Evolutionary conservation across 2,888 invertebrate species (phyloP).

Genomic region (Drosophila sordidula): DNA sequence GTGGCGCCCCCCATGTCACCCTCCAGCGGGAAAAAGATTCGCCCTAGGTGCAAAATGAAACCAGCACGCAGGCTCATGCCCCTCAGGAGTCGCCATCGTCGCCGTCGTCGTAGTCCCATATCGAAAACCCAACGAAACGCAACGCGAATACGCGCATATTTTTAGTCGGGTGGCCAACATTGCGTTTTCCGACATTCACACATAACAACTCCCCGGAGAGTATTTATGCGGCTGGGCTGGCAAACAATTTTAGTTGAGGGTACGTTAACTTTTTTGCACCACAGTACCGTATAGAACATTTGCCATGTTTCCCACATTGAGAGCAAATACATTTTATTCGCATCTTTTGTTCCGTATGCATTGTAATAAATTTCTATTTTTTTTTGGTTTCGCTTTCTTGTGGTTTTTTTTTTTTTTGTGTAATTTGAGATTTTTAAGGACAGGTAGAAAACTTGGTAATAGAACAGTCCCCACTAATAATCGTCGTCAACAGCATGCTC

Average conservation of each 20-base stretch:
- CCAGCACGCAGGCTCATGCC: slow-evolving; percentile 41
- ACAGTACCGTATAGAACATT: slow-evolving; percentile 53
- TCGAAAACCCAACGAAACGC: slow-evolving; percentile 50
- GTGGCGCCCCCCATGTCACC: slow-evolving; percentile 46
- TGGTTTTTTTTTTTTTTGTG: slow-evolving; percentile 50
- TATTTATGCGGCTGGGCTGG: slow-evolving; percentile 76
- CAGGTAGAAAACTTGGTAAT: slow-evolving; percentile 56
- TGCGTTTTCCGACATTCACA: slow-evolving; percentile 60
- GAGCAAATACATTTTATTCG: slow-evolving; percentile 65
- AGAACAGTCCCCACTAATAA: slow-evolving; percentile 54
- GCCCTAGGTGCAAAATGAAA: slow-evolving; percentile 62
- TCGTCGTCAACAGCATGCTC: slow-evolving; percentile 50
- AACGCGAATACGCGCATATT: slow-evolving; percentile 67
- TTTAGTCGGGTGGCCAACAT: slow-evolving; percentile 39
- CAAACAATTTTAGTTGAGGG: slow-evolving; percentile 50
- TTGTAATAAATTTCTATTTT: slow-evolving; percentile 69
- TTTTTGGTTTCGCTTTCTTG: no score
- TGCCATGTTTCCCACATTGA: slow-evolving; percentile 46
- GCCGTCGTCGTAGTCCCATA: slow-evolving; percentile 19
- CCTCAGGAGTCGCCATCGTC: slow-evolving; percentile 40
- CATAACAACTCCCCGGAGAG: slow-evolving; percentile 78
- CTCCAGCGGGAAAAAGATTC: slow-evolving; percentile 27
- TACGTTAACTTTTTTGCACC: slow-evolving; percentile 60
- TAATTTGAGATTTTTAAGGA: slow-evolving; percentile 64
- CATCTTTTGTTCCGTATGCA: slow-evolving; percentile 71